Percentiles rank a stretch among this genome's conserved stretches.
Conservation (phyloP, 2,113 vertebrate species). For the Anolis sagrei region DNA sequence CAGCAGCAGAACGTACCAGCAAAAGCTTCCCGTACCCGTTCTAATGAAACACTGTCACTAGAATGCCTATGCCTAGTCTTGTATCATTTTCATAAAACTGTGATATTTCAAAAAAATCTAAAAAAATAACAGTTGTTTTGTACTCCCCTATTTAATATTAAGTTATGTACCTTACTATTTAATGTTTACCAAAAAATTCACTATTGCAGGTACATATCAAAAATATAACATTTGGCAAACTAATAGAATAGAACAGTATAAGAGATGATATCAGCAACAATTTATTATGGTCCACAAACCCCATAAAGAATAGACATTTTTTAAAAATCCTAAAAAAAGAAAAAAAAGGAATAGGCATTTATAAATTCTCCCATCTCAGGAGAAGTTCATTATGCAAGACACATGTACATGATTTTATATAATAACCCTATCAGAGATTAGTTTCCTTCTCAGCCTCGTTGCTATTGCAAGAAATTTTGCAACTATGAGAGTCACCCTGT, state of each 20-base stretch:
- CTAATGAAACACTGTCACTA: background rate
- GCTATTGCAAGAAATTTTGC: no score
- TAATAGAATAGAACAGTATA: background rate
- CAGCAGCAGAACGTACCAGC: background rate
- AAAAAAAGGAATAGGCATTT: no score
- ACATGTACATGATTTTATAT: no score
- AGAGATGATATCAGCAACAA: background rate
- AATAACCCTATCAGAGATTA: no score
- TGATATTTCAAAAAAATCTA: background rate
- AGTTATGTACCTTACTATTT: constrained; percentile 4
- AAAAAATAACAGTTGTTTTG: background rate
- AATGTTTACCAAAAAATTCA: background rate
- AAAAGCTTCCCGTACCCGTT: background rate
- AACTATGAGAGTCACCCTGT: no score
- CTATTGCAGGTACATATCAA: background rate
- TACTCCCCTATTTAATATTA: background rate
- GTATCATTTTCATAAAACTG: background rate
- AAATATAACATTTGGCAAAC: background rate
- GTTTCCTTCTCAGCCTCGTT: no score
- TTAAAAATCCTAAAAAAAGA: no score
- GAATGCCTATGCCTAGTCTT: background rate
- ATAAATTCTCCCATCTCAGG: no score
- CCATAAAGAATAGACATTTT: no score
- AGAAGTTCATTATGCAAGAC: no score
- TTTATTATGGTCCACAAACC: no score